A percentile compares a stretch with the other conserved stretches of the same genome.
phyloP scores from a whole-genome alignment of 2,113 vertebrate species.

The Synodontis membranacea region DNA sequence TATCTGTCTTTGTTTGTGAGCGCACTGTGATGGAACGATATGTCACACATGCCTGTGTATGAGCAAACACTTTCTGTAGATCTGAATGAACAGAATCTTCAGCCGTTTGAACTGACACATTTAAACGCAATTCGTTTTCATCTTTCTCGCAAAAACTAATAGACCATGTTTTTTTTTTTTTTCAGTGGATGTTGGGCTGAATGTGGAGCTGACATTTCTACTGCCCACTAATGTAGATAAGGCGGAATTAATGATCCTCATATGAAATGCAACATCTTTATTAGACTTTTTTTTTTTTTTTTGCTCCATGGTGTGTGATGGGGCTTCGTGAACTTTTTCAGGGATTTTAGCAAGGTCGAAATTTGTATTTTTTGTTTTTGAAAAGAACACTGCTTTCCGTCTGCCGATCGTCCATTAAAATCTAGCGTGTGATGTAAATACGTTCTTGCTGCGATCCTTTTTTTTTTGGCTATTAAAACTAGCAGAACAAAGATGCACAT shows the following conservation, averaged over 20 bases:
- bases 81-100: constrained; percentile 67
- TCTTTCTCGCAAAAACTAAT: background rate
- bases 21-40: constrained; percentile 71
- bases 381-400: constrained; percentile 60
- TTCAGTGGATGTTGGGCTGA: background rate
- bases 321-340: constrained; percentile 56
- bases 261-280: constrained; percentile 68
- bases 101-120: constrained; percentile 43
- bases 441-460: constrained; percentile 38
- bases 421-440: constrained; percentile 63
- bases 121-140: constrained; percentile 34
- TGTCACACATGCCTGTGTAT: constrained; percentile 72
- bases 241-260: constrained; percentile 63
- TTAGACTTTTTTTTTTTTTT: constrained; percentile 52
- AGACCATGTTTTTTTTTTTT: constrained; percentile 17
- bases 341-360: constrained; percentile 56
- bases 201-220: constrained; percentile 20
- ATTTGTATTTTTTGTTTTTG: constrained; percentile 55
- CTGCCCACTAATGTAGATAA: constrained; percentile 50
- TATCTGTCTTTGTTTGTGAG: constrained; percentile 80
- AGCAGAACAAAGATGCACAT: constrained; percentile 30
- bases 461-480: constrained; percentile 32
- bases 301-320: constrained; percentile 69
- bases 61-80: constrained; percentile 75
- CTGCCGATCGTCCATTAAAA: constrained; percentile 56